These are phyloP conservation scores for Picathartes gymnocephalus DNA, from an alignment of 2,113 vertebrate species.

Conservation along the genomic window DNA sequence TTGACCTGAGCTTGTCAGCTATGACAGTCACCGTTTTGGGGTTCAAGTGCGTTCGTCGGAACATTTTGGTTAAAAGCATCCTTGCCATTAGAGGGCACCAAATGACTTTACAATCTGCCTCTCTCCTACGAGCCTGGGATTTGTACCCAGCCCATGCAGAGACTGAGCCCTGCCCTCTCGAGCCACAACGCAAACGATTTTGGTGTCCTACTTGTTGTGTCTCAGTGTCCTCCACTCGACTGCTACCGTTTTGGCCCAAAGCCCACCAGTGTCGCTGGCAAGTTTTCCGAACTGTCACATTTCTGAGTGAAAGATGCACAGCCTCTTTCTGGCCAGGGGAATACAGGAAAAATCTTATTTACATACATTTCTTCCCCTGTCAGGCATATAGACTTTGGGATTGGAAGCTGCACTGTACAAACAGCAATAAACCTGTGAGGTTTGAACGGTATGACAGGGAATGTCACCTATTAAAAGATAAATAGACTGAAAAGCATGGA, in stretches of 20 bases:
- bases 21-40: accelerated
- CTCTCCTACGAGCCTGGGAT: not conserved
- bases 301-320: not conserved
- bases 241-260: not conserved
- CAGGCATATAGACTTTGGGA: not conserved
- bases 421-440: not conserved
- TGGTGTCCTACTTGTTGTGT: not conserved
- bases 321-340: not conserved
- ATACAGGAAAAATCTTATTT: not conserved
- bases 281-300: not conserved
- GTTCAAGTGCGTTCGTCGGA: not conserved
- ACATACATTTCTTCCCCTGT: not conserved
- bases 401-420: not conserved
- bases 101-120: slow-evolving; percentile 10
- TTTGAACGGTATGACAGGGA: not conserved
- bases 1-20: not conserved
- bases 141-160: not conserved
- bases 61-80: not conserved
- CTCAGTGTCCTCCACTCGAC: not conserved
- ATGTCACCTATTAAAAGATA: not conserved
- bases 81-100: slow-evolving; percentile 63
- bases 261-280: not conserved
- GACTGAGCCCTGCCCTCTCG: not conserved
- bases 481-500: not conserved
- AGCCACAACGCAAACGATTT: not conserved